Evolutionary conservation across 2,888 invertebrate species (phyloP), one percentile per base, ranked within the genome.

Genomic region (Punctoribates punctum): DNA sequence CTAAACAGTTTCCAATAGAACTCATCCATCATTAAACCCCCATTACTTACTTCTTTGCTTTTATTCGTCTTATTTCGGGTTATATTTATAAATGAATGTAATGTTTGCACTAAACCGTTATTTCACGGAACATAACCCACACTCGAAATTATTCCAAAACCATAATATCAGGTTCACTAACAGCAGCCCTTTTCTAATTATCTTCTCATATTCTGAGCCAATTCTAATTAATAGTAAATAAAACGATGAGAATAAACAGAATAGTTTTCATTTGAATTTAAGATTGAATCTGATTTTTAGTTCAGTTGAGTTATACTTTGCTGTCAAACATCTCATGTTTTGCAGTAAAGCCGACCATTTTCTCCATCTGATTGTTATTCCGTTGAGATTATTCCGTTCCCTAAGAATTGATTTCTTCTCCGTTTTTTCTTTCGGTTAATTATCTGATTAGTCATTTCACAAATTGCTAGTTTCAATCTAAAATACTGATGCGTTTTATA

Each of bases 1-100:
- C 57, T 57, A 57, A 57, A 57, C 57, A 57, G 57, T 57, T 57
- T 57, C 57, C 57, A 57, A 57, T 57, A 57, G 23, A 57, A 23
- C 57, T 57, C 57, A 57, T 57, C 57, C 57, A 57, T 57, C 57
- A 57, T 57, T 57, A 57, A 57, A 57, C 57, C 8, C 3, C 20
- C 57, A 57, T 57, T 57, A 57, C 23, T 57, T 57, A 4, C 20
- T n/a, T 23, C 23, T 57, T 57, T 25, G 3, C 13, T 48, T 15
- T 48, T 48, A 11, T 48, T 9, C 48, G 5, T 48, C 48, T 48
- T 17, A 11, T 48, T 48, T n/a, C n/a, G 2, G n/a, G 9, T 57
- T 3, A 25, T 57, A 57, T 20, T 57, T 34, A 57, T 20, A 23
- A 57, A 57, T 57, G 25, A 2, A 57, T 57, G 25, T 57, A 57